phyloP scores from a whole-genome alignment of 1,140 invertebrate genomes.

The Theocolax elegans region DNA sequence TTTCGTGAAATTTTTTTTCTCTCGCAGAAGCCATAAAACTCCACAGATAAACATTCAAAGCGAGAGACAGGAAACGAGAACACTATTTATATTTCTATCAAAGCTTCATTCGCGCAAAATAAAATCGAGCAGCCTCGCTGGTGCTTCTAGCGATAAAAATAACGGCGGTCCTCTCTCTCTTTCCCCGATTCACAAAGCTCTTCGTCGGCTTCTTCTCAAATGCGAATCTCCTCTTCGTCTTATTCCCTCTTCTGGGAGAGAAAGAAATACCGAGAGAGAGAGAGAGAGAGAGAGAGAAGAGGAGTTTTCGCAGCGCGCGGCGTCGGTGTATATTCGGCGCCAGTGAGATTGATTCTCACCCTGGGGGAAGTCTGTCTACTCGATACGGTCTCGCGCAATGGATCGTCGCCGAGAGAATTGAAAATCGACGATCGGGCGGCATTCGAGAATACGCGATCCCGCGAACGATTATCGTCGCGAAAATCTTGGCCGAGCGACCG shows the following conservation, averaged over 20 bases:
- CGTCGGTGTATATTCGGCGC: background rate
- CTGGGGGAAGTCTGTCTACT: slow-evolving; percentile 47
- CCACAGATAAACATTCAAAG: background rate
- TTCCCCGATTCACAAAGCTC: slow-evolving; percentile 12
- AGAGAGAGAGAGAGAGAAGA: too few species aligned
- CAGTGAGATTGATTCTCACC: slow-evolving; percentile 44
- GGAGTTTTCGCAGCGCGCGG: background rate
- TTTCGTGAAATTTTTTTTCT: too few species aligned
- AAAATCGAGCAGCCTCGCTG: background rate
- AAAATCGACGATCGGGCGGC: slow-evolving; percentile 30
- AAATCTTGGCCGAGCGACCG: slow-evolving; percentile 48
- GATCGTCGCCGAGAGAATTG: slow-evolving; percentile 29
- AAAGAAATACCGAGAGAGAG: too few species aligned
- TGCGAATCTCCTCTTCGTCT: slow-evolving; percentile 15
- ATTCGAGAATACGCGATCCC: slow-evolving; percentile 37
- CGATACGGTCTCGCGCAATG: background rate
- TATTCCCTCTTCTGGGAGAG: too few species aligned
- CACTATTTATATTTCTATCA: slow-evolving; percentile 33
- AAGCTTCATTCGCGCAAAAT: slow-evolving; percentile 6
- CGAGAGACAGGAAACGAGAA: background rate
- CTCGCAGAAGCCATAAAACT: slow-evolving; percentile 9
- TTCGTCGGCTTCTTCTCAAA: background rate
- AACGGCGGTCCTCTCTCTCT: background rate
- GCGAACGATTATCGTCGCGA: slow-evolving; percentile 52
- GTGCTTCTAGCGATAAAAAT: slow-evolving; percentile 21